Conservation (phyloP, 2,113 vertebrate genomes). For the Tachycineta bicolor region DNA sequence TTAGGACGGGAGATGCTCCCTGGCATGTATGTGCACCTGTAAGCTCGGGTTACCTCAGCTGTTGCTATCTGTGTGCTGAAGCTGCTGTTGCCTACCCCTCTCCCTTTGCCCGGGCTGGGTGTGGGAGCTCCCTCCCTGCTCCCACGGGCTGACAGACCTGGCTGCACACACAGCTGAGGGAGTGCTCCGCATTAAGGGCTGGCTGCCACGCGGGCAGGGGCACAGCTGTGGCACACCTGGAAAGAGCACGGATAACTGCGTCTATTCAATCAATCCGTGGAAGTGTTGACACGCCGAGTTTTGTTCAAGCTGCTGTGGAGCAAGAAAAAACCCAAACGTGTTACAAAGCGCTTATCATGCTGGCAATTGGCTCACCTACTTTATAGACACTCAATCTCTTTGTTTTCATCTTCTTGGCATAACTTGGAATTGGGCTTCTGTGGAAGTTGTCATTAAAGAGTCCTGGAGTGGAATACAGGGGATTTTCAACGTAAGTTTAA, state of each 20-base stretch:
- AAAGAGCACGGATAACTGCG: neutral
- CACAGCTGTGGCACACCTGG: neutral
- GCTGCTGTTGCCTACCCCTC: neutral
- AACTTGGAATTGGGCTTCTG: neutral
- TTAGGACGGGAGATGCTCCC: neutral
- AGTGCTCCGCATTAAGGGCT: neutral
- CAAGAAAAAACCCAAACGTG: neutral
- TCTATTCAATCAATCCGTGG: neutral
- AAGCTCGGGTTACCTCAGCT: neutral
- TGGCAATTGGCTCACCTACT: conserved; percentile 12
- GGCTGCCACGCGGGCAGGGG: neutral
- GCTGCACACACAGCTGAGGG: neutral
- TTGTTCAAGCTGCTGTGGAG: neutral
- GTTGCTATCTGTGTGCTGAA: neutral
- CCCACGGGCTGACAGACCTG: neutral
- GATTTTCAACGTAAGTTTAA: neutral
- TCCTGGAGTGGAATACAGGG: neutral
- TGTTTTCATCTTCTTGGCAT: neutral
- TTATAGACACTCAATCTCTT: neutral
- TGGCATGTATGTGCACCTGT: neutral
- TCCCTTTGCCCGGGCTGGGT: neutral
- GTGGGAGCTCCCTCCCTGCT: neutral
- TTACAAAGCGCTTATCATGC: neutral
- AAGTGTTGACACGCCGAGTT: neutral
- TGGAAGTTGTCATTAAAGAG: neutral